Percentiles rank a stretch among this genome's conserved stretches.
Evolutionary conservation across 64 coral and sea anemone species (phyloP).

Genomic region (Actinia tenebrosa): DNA sequence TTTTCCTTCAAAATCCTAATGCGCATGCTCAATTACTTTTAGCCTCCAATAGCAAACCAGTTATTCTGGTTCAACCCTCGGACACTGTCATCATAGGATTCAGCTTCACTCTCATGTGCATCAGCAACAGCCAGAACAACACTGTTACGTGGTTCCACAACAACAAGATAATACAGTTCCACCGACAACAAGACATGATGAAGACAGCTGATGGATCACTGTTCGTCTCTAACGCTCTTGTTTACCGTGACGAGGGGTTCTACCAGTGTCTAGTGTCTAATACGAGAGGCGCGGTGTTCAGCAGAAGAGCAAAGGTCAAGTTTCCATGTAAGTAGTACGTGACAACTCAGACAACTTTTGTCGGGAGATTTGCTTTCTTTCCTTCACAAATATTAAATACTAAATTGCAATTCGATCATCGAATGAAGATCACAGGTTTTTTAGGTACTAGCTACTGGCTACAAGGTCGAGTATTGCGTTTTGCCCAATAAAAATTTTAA

Average conservation of each 20-base stretch:
- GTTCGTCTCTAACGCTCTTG: conserved; percentile 47
- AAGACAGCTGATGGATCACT: conserved; percentile 64
- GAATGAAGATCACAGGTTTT: too few relatives aligned
- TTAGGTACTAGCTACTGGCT: too few relatives aligned
- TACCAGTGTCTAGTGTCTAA: conserved; percentile 72
- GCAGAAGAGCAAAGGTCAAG: conserved; percentile 51
- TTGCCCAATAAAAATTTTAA: too few relatives aligned
- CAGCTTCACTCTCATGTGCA: conserved; percentile 62
- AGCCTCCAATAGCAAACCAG: conserved; percentile 37
- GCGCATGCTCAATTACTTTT: not conserved
- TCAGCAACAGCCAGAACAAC: conserved; percentile 20
- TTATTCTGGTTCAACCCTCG: conserved; percentile 50
- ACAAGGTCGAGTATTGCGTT: too few relatives aligned
- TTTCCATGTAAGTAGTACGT: conserved; percentile 70
- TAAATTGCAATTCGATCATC: too few relatives aligned
- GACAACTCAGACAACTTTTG: not conserved
- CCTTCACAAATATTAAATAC: too few relatives aligned
- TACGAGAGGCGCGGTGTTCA: conserved; percentile 33
- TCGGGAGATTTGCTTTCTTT: too few relatives aligned
- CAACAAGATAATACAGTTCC: conserved; percentile 29
- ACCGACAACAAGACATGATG: conserved; percentile 26
- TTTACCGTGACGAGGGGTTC: conserved; percentile 54
- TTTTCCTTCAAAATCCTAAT: not conserved
- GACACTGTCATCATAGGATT: conserved; percentile 46
- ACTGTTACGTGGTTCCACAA: conserved; percentile 61